Evolutionary conservation across 1,140 invertebrate genomes (phyloP).

Genomic region (Lerema accius): DNA sequence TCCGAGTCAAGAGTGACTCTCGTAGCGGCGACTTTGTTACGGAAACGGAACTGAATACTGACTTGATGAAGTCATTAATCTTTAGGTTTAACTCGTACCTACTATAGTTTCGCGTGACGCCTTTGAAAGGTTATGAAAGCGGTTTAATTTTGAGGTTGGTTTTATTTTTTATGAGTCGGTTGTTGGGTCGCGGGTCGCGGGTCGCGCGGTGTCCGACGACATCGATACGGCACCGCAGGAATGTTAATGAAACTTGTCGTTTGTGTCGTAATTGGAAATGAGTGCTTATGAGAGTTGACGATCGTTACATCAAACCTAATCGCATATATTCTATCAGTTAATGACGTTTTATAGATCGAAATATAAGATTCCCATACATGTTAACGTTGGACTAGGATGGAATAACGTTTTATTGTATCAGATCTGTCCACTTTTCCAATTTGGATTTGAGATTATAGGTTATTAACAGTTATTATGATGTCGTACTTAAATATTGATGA

Average conservation of each 20-base stretch:
- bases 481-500: conserved; percentile 29
- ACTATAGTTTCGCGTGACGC: conserved; percentile 31
- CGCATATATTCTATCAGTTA: conserved; percentile 36
- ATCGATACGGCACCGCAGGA: conserved; percentile 31
- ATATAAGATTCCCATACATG: conserved; percentile 37
- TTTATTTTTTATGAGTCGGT: conserved; percentile 10
- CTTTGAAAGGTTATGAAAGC: conserved; percentile 29
- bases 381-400: conserved; percentile 30
- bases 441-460: conserved; percentile 15
- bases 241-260: conserved; percentile 36
- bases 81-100: conserved; percentile 31
- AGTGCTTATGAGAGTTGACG: conserved; percentile 29
- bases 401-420: conserved; percentile 32
- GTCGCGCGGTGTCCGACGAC: conserved; percentile 23
- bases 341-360: conserved; percentile 44
- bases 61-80: conserved; percentile 41
- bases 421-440: conserved; percentile 31
- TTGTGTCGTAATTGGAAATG: conserved; percentile 38
- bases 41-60: conserved; percentile 28
- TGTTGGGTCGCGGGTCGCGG: conserved; percentile 6
- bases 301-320: conserved; percentile 21
- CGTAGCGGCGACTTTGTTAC: conserved; percentile 34
- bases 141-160: conserved; percentile 20
- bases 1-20: conserved; percentile 41
- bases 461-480: conserved; percentile 32